Evolutionary conservation across 2,888 invertebrate species (phyloP).

Genomic region (Acleris literana): DNA sequence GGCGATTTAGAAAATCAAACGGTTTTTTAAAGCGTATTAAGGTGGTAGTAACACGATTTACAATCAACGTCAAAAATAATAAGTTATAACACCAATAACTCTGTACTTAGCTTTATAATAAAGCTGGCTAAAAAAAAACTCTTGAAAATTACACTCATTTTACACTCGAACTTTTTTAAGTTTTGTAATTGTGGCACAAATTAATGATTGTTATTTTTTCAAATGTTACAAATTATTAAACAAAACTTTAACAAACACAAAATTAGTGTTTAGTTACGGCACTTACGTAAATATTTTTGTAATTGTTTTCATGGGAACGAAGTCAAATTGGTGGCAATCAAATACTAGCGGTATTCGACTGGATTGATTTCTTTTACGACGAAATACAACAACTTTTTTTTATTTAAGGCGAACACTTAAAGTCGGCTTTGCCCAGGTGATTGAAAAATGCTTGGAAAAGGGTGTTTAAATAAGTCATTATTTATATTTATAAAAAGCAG

Average conservation of each 20-base stretch:
- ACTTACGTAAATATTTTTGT: constrained; percentile 62
- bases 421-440: neutral
- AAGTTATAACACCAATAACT: too few relatives aligned
- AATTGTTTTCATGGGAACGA: constrained; percentile 68
- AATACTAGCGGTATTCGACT: constrained; percentile 60
- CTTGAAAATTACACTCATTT: too few relatives aligned
- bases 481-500: too few relatives aligned
- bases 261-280: constrained; percentile 66
- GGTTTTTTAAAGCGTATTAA: too few relatives aligned
- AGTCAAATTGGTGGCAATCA: constrained; percentile 57
- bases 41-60: too few relatives aligned
- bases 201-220: neutral
- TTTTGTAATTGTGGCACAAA: neutral
- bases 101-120: too few relatives aligned
- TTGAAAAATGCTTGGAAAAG: neutral
- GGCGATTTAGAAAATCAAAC: too few relatives aligned
- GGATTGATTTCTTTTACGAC: constrained; percentile 71
- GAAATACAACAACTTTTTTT: constrained; percentile 61
- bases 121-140: too few relatives aligned
- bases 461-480: too few relatives aligned
- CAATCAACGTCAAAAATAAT: too few relatives aligned
- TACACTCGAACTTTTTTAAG: neutral
- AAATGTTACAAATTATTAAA: neutral
- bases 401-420: constrained; percentile 56
- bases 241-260: constrained; percentile 37